A percentile compares a stretch with the other conserved stretches of the same genome.
Evolutionary conservation across 2,113 vertebrate species (phyloP).

Genomic region (Alligator sinensis): DNA sequence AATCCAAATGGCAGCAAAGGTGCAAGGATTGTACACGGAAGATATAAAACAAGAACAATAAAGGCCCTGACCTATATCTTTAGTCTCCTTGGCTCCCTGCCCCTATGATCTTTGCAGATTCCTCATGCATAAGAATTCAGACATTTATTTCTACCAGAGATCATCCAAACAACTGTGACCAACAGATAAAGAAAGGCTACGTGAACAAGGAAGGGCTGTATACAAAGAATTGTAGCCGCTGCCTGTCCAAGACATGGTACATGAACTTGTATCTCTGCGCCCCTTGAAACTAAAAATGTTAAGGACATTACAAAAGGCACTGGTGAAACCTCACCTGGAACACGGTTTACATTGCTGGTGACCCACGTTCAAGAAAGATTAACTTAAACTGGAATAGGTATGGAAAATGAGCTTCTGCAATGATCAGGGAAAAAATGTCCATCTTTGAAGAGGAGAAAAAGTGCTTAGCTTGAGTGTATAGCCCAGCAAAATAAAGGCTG

Average conservation of each 20-base stretch:
- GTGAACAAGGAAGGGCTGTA: background rate
- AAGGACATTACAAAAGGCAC: no score
- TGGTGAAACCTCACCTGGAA: no score
- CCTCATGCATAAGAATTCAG: background rate
- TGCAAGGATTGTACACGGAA: background rate
- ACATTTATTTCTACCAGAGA: background rate
- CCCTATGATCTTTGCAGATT: background rate
- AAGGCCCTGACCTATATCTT: background rate
- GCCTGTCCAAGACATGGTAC: background rate
- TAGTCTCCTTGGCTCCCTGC: background rate
- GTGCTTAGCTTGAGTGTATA: no score
- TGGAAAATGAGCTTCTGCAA: no score
- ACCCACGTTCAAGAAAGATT: no score
- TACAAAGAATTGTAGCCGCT: background rate
- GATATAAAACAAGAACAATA: background rate
- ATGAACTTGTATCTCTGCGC: background rate
- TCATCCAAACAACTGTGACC: background rate
- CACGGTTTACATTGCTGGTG: no score
- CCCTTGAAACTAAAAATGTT: no score
- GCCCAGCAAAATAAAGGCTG: no score
- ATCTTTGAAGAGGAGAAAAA: no score
- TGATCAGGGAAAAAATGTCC: no score
- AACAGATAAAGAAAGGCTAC: background rate
- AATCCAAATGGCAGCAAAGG: background rate
- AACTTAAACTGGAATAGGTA: no score